Evolutionary conservation across 2,797 vertebrate species (phyloP).

Genomic region (Echiichthys vipera): DNA sequence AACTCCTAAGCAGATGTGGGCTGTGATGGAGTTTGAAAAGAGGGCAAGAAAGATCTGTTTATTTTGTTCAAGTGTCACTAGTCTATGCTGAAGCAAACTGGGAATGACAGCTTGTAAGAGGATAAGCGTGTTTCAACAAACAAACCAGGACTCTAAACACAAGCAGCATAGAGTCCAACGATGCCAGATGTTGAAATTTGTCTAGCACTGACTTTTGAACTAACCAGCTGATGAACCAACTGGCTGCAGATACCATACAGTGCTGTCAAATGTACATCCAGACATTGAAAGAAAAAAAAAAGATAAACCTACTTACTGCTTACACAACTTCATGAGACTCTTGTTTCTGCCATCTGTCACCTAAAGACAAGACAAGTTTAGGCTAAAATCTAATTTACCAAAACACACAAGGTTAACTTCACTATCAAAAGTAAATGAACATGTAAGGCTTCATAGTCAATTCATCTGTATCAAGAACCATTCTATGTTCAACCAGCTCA

Average conservation of each 20-base stretch:
- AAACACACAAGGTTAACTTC: not conserved
- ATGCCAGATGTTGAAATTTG: slow-evolving; percentile 85
- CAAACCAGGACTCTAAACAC: slow-evolving; percentile 85
- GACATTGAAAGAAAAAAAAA: not conserved
- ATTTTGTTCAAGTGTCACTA: not conserved
- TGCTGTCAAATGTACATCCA: slow-evolving; percentile 23
- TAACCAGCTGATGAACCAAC: slow-evolving; percentile 81
- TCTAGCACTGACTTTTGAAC: slow-evolving; percentile 91
- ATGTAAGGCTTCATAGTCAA: too few relatives aligned
- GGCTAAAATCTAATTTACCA: not conserved
- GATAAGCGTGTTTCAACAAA: slow-evolving; percentile 63
- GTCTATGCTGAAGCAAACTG: not conserved
- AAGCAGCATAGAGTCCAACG: slow-evolving; percentile 81
- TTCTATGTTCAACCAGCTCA: too few relatives aligned
- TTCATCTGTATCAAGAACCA: too few relatives aligned
- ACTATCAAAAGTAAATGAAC: too few relatives aligned
- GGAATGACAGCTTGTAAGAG: fast-evolving
- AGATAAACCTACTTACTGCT: not conserved
- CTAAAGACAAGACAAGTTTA: not conserved
- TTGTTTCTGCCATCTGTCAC: not conserved
- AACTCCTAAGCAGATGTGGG: too few relatives aligned
- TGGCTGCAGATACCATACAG: slow-evolving; percentile 91
- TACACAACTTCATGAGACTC: not conserved
- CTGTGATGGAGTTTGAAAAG: too few relatives aligned
- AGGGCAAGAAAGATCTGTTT: too few relatives aligned